Base-by-base conservation (phyloP, 1,140 invertebrate genomes). In the Hestina assimilis region DNA sequence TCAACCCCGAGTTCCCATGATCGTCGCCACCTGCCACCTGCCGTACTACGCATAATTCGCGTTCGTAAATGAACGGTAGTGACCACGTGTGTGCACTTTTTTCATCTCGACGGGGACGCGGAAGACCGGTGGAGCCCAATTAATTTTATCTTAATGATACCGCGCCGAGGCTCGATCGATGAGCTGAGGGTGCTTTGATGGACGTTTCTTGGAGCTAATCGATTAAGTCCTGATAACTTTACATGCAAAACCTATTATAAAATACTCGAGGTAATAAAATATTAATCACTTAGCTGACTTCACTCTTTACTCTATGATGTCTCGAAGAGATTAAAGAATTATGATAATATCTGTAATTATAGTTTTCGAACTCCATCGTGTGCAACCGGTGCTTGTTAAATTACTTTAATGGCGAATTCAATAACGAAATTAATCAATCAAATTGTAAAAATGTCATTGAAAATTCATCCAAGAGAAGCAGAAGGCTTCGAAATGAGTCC, bases 31-130 rank as follows among this genome's bases (percentile, higher is more conserved):
- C 79, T 78, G 79, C 79, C 84, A 84, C 81, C 83, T 84, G 82
- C 81, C 81, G 70, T 83, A 85, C 77, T 85, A 86, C 84, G 84
- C 84, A 86, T 87, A 86, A 87, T 87, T 87, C 84, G 82, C 84
- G 76, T 78, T 78, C 79, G 82, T 87, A 87, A 87, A 83, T 83
- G 81, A 87, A 87, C 84, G 84, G 84, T 87, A 86, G 81, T 87
- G 81, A 83, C 84, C 84, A 87, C 84, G 84, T 87, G 84, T 83
- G 72, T 67, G 59, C 63, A 67, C 65, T 79, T 84, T 84, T 84
- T 81, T 77, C 69, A 69, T 72, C 79, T 71, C 69, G 56, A 46
- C 65, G 58, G 57, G 64, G 72, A 86, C 79, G 81, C 83, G 81
- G 84, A 87, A 86, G 79, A 84, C 79, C 76, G 75, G 80, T 75